Evolutionary conservation across 2,888 invertebrate species (phyloP).

Genomic region (Tanytarsus gracilentus): DNA sequence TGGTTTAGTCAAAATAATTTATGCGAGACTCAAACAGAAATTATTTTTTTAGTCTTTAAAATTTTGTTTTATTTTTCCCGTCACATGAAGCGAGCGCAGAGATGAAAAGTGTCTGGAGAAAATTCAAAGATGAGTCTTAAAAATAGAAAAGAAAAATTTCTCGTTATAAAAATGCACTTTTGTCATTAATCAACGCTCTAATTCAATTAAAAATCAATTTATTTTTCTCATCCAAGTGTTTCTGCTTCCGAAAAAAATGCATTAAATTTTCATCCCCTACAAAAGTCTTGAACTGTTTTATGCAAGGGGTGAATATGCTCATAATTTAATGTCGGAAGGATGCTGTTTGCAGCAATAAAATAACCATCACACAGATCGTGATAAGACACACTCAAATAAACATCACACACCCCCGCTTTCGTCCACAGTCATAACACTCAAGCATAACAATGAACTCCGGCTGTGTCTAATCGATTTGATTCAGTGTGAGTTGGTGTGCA

Average conservation of each 20-base stretch:
- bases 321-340: neutral
- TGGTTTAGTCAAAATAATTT: neutral
- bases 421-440: neutral
- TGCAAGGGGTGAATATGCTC: neutral
- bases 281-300: neutral
- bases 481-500: too few species aligned
- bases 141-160: neutral
- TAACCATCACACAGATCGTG: neutral
- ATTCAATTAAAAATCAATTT: constrained; percentile 29
- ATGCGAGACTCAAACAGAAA: too few species aligned
- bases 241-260: constrained; percentile 3
- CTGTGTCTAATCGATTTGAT: neutral
- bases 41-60: too few species aligned
- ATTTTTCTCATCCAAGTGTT: constrained; percentile 13
- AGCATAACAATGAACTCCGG: constrained; percentile 6
- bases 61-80: neutral
- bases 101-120: neutral
- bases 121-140: neutral
- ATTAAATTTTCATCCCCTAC: neutral
- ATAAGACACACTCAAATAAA: constrained; percentile 25
- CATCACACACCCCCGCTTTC: constrained; percentile 14
- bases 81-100: neutral
- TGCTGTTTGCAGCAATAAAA: constrained; percentile 2
- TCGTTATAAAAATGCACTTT: constrained; percentile 21
- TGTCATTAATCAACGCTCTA: constrained; percentile 22